Conservation (phyloP, 1,140 invertebrate species). For the Sinella curviseta region DNA sequence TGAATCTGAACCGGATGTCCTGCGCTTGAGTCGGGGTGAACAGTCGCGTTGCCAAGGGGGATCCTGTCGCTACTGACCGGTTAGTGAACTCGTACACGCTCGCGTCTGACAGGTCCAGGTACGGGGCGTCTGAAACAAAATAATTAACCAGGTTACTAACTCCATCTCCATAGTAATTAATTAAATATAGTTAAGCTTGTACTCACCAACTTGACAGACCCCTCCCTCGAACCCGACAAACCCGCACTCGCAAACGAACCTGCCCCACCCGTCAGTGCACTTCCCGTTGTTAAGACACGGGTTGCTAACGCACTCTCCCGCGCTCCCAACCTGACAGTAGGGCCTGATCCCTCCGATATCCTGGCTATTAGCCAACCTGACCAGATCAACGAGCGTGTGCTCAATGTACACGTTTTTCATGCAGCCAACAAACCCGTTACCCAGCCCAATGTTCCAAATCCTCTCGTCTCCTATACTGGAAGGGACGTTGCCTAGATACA, state of each 20-base stretch:
- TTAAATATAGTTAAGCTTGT: too few relatives aligned
- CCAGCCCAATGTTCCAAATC: constrained; percentile 85
- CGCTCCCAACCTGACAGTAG: constrained; percentile 68
- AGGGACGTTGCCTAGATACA: constrained; percentile 11
- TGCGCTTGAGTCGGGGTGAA: background rate
- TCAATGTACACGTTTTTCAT: constrained; percentile 90
- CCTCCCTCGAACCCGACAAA: background rate
- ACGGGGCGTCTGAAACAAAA: background rate
- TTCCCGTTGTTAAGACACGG: constrained; percentile 88
- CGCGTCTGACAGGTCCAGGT: background rate
- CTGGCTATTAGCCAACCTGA: constrained; percentile 82
- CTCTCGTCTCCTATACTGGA: background rate
- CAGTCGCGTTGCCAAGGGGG: background rate
- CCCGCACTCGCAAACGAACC: constrained; percentile 82
- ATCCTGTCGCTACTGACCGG: background rate
- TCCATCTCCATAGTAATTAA: too few relatives aligned
- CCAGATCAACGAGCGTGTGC: constrained; percentile 87
- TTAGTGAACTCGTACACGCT: background rate
- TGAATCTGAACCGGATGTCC: background rate
- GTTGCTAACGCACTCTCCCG: constrained; percentile 71
- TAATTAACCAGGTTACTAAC: background rate
- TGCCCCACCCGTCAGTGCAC: constrained; percentile 93
- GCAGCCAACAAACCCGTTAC: constrained; percentile 92
- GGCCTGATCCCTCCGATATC: constrained; percentile 86
- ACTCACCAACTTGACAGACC: background rate